Evolutionary conservation across 2,888 invertebrate species (phyloP).

Genomic region (Thecophora atra): DNA sequence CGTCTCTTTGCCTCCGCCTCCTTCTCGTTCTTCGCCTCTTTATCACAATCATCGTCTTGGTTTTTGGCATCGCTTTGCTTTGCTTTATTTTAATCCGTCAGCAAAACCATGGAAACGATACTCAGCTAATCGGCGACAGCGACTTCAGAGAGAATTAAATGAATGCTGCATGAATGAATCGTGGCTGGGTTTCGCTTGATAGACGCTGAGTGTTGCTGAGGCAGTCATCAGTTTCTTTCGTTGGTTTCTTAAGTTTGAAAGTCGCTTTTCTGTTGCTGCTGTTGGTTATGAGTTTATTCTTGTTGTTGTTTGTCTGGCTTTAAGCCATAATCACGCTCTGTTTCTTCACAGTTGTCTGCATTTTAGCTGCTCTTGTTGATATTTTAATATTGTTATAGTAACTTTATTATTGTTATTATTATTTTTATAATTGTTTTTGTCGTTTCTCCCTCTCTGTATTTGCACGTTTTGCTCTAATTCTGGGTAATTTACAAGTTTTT

Average conservation of each 20-base stretch:
- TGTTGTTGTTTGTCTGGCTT: not conserved
- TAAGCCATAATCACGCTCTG: not conserved
- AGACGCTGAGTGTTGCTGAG: not conserved
- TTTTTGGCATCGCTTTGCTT: not conserved
- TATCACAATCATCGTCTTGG: not conserved
- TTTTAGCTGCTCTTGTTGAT: not conserved
- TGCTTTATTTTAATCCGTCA: not conserved
- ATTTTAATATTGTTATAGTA: not conserved
- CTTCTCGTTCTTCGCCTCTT: not conserved
- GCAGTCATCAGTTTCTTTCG: not conserved
- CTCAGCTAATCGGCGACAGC: not conserved
- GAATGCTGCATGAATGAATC: not conserved
- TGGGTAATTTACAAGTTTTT: not conserved
- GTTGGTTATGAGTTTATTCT: not conserved
- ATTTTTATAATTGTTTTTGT: not conserved
- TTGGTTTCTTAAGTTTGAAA: not conserved
- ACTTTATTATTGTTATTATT: conserved; percentile 10
- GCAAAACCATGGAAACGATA: not conserved
- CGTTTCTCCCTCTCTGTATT: conserved; percentile 2
- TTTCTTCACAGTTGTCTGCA: not conserved
- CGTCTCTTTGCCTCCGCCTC: not conserved
- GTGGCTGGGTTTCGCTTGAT: not conserved
- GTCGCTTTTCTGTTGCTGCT: not conserved
- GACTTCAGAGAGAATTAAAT: not conserved
- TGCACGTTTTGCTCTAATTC: conserved; percentile 36